A percentile compares a stretch with the other conserved stretches of the same genome.
phyloP scores from a whole-genome alignment of 2,888 invertebrate genomes.

The Ernsta delagoae region DNA sequence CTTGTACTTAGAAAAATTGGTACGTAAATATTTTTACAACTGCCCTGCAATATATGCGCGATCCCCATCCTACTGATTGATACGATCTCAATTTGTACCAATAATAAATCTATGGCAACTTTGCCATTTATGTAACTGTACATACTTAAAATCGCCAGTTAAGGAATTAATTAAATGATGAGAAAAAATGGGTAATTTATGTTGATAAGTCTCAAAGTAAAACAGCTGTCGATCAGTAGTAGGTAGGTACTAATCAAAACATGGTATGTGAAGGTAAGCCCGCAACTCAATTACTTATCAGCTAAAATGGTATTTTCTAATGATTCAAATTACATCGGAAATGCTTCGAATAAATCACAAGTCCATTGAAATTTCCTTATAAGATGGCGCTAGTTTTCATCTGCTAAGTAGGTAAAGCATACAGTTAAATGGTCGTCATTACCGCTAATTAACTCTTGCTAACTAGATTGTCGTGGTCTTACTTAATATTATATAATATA shows the following conservation, averaged over 20 bases:
- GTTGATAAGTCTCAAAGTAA: not conserved
- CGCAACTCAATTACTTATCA: slow-evolving; percentile 8
- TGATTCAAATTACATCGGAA: slow-evolving; percentile 15
- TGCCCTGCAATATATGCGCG: no score
- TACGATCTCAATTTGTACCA: no score
- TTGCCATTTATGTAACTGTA: no score
- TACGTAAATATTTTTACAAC: no score
- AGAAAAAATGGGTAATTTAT: slow-evolving; percentile 3
- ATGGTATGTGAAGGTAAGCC: slow-evolving; percentile 4
- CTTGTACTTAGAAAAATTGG: no score
- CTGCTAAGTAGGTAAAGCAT: not conserved
- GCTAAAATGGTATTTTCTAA: slow-evolving; percentile 13
- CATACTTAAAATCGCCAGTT: not conserved
- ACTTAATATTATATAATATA: no score
- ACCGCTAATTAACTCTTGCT: not conserved
- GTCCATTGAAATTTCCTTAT: slow-evolving; percentile 14
- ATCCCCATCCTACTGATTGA: no score
- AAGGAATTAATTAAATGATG: not conserved
- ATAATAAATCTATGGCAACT: no score
- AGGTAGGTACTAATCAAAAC: not conserved
- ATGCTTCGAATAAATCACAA: slow-evolving; percentile 17
- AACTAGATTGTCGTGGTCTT: no score
- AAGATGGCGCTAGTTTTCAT: slow-evolving; percentile 4
- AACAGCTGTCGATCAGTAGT: not conserved
- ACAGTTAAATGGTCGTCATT: no score